These are phyloP conservation scores for Rhaphigaster nebulosa DNA, from an alignment of 2,888 invertebrate genomes.

Conservation along the genomic window DNA sequence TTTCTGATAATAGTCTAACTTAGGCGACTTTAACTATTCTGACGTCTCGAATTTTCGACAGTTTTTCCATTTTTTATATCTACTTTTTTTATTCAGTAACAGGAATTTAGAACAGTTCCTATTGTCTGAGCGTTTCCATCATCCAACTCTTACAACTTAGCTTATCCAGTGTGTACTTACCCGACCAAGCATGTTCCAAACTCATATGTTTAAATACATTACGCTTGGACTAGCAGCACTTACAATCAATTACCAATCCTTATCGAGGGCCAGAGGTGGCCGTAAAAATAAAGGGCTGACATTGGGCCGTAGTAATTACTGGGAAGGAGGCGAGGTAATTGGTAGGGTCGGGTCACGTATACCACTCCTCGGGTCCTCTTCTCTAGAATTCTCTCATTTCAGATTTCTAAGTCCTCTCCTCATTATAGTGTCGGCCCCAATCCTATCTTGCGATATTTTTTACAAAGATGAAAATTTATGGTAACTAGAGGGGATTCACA, in stretches of 20 bases:
- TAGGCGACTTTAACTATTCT: too few species aligned
- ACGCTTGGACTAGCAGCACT: background rate
- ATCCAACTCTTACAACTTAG: too few species aligned
- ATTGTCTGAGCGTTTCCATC: too few species aligned
- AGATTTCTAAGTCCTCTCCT: constrained; percentile 28
- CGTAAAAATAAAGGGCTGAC: constrained; percentile 7
- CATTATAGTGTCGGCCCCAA: background rate
- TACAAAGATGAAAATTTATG: background rate
- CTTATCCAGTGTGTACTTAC: too few species aligned
- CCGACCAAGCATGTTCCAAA: too few species aligned
- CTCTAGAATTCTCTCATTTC: background rate
- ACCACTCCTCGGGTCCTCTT: background rate
- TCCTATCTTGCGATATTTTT: background rate
- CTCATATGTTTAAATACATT: too few species aligned
- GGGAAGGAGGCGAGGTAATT: background rate
- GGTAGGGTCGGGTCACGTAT: background rate
- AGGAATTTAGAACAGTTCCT: too few species aligned
- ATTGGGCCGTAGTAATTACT: background rate
- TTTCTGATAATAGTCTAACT: too few species aligned
- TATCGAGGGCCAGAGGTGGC: background rate
- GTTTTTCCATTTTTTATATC: too few species aligned
- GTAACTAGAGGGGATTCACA: background rate
- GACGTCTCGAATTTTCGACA: too few species aligned
- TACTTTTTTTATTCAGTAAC: too few species aligned
- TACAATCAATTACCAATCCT: background rate